Base-by-base conservation (phyloP, 2,888 invertebrate species). In the Argyra leucocephala region DNA sequence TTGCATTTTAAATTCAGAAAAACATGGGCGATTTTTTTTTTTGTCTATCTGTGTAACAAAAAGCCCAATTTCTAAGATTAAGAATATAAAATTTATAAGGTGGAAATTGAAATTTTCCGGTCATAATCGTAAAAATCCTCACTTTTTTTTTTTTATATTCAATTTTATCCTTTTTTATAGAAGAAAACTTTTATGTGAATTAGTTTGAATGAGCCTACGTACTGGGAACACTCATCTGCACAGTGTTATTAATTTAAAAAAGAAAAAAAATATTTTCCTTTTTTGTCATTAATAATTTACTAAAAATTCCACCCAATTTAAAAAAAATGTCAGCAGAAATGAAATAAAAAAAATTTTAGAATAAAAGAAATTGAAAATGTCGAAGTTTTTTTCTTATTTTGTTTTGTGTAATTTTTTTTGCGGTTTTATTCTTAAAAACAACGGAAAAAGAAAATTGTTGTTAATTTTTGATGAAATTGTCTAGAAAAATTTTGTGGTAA, bases 261-360 rank as follows among this genome's bases (percentile, higher is more conserved):
- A 5, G 3, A 37, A 37, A 48, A 9, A 15, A 48, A 48, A 12
- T 48, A 4, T 48, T 48, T 48, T 48, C n/a, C 5, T 2, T 48
- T 48, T 18, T 48, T 5, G 18, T 48, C 48, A 48, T 48, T 48
- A 64, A 64, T 60, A 24, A 64, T 64, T 64, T 21, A 64, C n/a
- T 12, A 63, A 12, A 22, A 23, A 18, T 63, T 63, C 65, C 65
- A 65, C 65, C 67, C 67, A 66, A 66, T 67, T 65, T 67, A 63
- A 37, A 48, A n/a, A 48, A 64, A 64, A 67, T 67, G 65, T 67
- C 67, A 65, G 58, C 65, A 21, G 61, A 65, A 59, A 67, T 67
- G 65, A 66, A 63, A 65, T n/a, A 26, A 37, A 48, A n/a, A n/a
- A 31, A 6, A 10, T 31, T 31, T 6, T 26, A 31, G 31, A 7